A percentile compares a stretch with the other conserved stretches of the same genome.
Conservation (phyloP, 2,113 vertebrate species). For the Epinephelus cyanopodus region DNA sequence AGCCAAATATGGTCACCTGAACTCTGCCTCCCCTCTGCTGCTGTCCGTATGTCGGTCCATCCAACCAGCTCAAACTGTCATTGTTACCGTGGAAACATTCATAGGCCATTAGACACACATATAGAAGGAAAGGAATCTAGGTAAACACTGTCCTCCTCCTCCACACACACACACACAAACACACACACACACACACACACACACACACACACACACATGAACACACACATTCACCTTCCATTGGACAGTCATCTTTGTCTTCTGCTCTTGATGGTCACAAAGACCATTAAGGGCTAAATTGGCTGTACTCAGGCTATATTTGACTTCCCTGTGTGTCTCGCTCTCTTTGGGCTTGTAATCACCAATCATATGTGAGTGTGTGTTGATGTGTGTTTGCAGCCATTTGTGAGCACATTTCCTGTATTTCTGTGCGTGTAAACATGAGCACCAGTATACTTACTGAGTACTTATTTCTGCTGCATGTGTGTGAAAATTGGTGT, state of each 20-base stretch:
- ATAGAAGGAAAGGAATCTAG: slow-evolving; percentile 58
- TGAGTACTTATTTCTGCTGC: slow-evolving; percentile 39
- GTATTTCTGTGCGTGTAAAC: slow-evolving; percentile 37
- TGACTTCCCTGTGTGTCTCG: slow-evolving; percentile 63
- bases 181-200: slow-evolving; percentile 36
- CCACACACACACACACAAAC: slow-evolving; percentile 11
- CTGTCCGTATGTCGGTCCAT: slow-evolving; percentile 39
- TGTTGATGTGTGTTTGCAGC: slow-evolving; percentile 39
- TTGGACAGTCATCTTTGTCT: slow-evolving; percentile 70
- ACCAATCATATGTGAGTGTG: slow-evolving; percentile 62
- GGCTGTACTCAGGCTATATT: slow-evolving; percentile 77
- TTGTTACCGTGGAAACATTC: slow-evolving; percentile 81
- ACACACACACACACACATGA: slow-evolving; percentile 30
- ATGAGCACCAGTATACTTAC: slow-evolving; percentile 39
- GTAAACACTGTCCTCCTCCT: slow-evolving; percentile 66
- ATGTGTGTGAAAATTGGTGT: slow-evolving; percentile 46
- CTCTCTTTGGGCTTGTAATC: slow-evolving; percentile 73
- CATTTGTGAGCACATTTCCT: slow-evolving; percentile 44
- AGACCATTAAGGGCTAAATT: slow-evolving; percentile 81
- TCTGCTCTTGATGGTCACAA: slow-evolving; percentile 74
- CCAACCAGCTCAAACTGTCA: slow-evolving; percentile 64
- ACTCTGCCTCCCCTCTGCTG: slow-evolving; percentile 70
- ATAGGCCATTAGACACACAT: slow-evolving; percentile 79
- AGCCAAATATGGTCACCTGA: slow-evolving; percentile 56
- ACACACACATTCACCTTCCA: slow-evolving; percentile 36